Conservation (phyloP, 2,888 invertebrate species). For the Andrena dorsata region DNA sequence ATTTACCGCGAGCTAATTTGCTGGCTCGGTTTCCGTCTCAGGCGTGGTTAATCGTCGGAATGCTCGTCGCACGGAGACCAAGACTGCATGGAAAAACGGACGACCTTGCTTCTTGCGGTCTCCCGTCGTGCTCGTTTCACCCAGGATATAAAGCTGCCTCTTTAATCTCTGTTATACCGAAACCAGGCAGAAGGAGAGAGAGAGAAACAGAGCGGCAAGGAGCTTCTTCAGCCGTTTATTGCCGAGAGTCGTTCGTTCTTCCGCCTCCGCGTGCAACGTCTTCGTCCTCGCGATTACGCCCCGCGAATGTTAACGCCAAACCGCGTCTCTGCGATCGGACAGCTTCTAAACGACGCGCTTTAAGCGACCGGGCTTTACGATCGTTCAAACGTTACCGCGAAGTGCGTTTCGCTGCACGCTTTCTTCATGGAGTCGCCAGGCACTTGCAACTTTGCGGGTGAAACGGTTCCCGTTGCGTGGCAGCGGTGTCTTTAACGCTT, state of each 20-base stretch:
- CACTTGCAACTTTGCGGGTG: background rate
- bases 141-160: constrained; percentile 66
- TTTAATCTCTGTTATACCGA: constrained; percentile 64
- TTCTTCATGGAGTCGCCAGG: background rate
- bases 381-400: background rate
- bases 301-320: background rate
- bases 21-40: constrained; percentile 45
- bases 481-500: background rate
- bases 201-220: background rate
- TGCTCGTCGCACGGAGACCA: constrained; percentile 49
- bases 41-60: constrained; percentile 66
- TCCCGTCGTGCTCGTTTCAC: constrained; percentile 56
- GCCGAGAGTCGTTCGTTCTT: constrained; percentile 35
- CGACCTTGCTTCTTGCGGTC: constrained; percentile 63
- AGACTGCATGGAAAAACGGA: constrained; percentile 61
- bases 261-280: background rate
- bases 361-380: background rate
- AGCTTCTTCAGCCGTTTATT: constrained; percentile 65
- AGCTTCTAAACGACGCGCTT: background rate
- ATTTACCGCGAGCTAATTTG: constrained; percentile 65
- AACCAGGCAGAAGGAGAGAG: background rate
- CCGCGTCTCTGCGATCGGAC: background rate
- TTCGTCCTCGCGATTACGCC: constrained; percentile 12
- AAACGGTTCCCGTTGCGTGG: background rate
- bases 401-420: background rate